Base-by-base conservation (phyloP, 2,888 invertebrate species). In the Chrysolina americana region DNA sequence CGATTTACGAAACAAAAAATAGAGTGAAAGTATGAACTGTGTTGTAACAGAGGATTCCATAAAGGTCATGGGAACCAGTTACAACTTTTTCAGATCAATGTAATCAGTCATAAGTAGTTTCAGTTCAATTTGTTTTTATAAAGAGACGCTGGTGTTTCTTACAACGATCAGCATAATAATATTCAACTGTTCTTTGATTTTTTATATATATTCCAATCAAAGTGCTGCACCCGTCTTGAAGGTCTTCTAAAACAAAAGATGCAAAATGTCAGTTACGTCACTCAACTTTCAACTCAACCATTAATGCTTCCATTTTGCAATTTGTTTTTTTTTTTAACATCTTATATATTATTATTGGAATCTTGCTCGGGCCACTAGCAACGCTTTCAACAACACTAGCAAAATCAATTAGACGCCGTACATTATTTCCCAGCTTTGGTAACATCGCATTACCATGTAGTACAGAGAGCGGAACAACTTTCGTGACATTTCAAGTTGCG, bases 191-290 rank as follows among this genome's bases (percentile, higher is more conserved):
- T 65, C 71, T 21, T 65, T 65, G 56, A 19, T 21, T 71, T 68
- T 65, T 63, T 59, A 28, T 59, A n/a, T 59, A n/a, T 59, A 28
- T 59, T 59, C 17, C 68, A 41, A 68, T 68, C 68, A 48, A 56
- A 68, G 41, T 53, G 68, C 68, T 65, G 65, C 66, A 64, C 64
- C 70, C 70, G 66, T 17, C 64, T 75, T 53, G 77, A 76, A 78
- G 78, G 75, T 71, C 75, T 77, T 65, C 48, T 48, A 76, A 76
- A 74, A 76, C 63, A 77, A 76, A 78, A 80, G 78, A 81, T 78
- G 76, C 76, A 75, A 81, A 80, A 81, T 81, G 81, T 78, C 80
- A 80, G 79, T 82, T 82, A 77, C 81, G 79, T 80, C 81, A 81
- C 77, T 78, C 56, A 71, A 76, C 74, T 73, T 74, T 74, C 70